Conservation (phyloP, 2,888 invertebrate species). For the Himalopsyche kuldschensis region DNA sequence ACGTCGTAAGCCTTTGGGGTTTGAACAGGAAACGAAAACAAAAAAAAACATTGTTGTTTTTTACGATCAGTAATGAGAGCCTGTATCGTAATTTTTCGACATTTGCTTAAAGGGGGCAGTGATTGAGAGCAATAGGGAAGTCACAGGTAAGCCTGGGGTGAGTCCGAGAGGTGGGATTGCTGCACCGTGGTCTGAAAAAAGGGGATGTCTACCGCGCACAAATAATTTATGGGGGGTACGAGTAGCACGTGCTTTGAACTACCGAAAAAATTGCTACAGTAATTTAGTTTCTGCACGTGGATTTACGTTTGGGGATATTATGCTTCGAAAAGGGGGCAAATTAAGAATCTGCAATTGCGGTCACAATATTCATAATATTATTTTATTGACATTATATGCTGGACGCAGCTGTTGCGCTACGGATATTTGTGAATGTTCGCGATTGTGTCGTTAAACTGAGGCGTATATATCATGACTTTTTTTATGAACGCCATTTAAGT, state of each 20-base stretch:
- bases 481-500: neutral
- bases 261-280: constrained; percentile 29
- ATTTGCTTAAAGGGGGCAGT: constrained; percentile 3
- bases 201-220: constrained; percentile 10
- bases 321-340: neutral
- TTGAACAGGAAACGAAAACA: constrained; percentile 2
- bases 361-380: neutral
- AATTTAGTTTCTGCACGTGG: constrained; percentile 30
- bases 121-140: constrained; percentile 12
- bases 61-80: constrained; percentile 23
- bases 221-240: constrained; percentile 27
- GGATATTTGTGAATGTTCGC: neutral
- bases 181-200: neutral
- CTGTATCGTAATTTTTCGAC: constrained; percentile 16
- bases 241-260: constrained; percentile 26
- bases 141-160: neutral
- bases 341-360: neutral
- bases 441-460: neutral
- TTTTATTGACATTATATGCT: neutral
- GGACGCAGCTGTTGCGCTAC: neutral
- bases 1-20: neutral
- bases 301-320: neutral
- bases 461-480: neutral
- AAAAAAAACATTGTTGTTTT: constrained; percentile 5
- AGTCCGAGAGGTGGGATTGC: neutral